These are phyloP conservation scores for Coregonus clupeaformis DNA, from an alignment of 2,113 vertebrate species.

Conservation along the genomic window DNA sequence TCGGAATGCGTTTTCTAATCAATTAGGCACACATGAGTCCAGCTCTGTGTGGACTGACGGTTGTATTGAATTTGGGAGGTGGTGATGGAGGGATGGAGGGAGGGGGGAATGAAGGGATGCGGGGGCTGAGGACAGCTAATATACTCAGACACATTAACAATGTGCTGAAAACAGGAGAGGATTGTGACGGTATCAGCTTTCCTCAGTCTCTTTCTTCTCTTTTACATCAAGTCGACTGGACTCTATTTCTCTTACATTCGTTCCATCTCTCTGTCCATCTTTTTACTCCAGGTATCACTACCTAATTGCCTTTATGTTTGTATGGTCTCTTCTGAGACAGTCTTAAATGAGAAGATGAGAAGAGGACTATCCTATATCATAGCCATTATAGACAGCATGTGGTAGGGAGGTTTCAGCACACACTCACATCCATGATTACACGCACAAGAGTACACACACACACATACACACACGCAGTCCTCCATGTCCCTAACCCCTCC, in stretches of 20 bases:
- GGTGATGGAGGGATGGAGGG: neutral
- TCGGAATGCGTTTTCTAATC: constrained; percentile 35
- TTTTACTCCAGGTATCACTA: too few relatives aligned
- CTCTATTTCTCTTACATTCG: constrained; percentile 4
- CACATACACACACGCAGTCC: constrained; percentile 12
- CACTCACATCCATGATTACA: constrained; percentile 21
- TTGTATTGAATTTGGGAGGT: neutral
- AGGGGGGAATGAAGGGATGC: neutral
- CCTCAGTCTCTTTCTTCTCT: constrained; percentile 4
- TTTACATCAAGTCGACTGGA: neutral
- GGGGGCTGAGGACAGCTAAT: neutral
- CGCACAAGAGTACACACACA: neutral
- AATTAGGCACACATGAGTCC: constrained; percentile 33
- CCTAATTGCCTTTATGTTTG: too few relatives aligned
- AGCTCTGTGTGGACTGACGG: constrained; percentile 8
- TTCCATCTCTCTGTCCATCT: neutral
- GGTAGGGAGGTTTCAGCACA: too few relatives aligned
- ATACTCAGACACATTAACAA: neutral
- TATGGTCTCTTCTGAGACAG: too few relatives aligned
- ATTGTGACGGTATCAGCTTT: neutral
- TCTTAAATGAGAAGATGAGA: too few relatives aligned
- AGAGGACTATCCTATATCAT: too few relatives aligned
- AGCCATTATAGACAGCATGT: too few relatives aligned
- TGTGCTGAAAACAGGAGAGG: neutral
- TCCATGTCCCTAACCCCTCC: neutral